These are phyloP conservation scores for Drosophila pectinifera DNA, from an alignment of 1,140 invertebrate species.

Conservation along the genomic window DNA sequence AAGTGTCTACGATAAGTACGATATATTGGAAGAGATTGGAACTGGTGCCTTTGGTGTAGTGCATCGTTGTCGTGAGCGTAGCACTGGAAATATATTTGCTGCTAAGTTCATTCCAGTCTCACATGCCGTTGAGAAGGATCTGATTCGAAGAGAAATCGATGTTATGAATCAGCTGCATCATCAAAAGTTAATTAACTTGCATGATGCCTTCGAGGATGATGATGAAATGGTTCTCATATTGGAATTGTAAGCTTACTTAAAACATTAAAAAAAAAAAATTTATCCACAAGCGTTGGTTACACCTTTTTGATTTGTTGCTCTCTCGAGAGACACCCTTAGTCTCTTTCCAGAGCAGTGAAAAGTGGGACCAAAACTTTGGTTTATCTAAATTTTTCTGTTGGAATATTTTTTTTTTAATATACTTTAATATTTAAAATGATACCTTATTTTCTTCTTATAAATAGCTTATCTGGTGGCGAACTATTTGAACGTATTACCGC, in stretches of 20 bases:
- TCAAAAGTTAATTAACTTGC: constrained; percentile 98
- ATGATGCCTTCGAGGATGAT: constrained; percentile 99
- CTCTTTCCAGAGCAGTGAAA: too few species aligned
- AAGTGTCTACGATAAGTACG: constrained; percentile 98
- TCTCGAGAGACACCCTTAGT: too few species aligned
- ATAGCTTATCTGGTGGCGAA: constrained; percentile 98
- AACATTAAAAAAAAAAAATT: too few species aligned
- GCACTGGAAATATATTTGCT: constrained; percentile 98
- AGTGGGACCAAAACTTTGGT: too few species aligned
- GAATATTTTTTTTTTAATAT: too few species aligned
- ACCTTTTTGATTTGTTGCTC: too few species aligned
- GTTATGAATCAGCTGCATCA: constrained; percentile 99
- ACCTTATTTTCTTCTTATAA: not conserved
- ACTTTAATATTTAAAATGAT: not conserved
- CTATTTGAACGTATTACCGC: constrained; percentile 99
- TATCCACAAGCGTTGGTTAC: too few species aligned
- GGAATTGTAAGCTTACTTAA: constrained; percentile 94
- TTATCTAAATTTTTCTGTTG: too few species aligned
- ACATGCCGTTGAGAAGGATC: constrained; percentile 97
- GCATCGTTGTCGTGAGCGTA: constrained; percentile 97
- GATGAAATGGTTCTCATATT: constrained; percentile 99
- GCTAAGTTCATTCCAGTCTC: constrained; percentile 99
- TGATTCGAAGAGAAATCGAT: constrained; percentile 99
- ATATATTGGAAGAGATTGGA: constrained; percentile 99
- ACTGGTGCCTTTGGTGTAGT: constrained; percentile 99